phyloP scores from a whole-genome alignment of 2,113 vertebrate genomes.

The Petrocephalus zakoni region DNA sequence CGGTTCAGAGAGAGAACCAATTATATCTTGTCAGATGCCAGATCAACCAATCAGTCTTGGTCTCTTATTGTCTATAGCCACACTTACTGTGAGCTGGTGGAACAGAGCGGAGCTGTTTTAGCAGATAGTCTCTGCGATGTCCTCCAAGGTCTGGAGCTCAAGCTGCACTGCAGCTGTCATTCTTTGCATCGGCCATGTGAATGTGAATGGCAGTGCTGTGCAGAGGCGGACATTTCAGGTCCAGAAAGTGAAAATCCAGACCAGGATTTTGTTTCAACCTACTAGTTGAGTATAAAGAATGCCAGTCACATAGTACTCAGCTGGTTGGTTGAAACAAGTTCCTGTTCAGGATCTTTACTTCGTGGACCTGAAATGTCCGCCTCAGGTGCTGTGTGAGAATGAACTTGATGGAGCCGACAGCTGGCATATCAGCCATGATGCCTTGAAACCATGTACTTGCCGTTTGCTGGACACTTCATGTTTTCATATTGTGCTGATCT shows the following conservation, averaged over 20 bases:
- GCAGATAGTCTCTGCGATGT: background rate
- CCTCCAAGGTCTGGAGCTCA: background rate
- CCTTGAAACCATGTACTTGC: background rate
- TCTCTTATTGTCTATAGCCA: too few relatives aligned
- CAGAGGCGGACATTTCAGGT: too few relatives aligned
- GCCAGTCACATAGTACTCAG: too few relatives aligned
- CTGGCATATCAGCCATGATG: background rate
- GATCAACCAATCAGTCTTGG: too few relatives aligned
- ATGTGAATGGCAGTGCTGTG: background rate
- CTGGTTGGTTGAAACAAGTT: too few relatives aligned
- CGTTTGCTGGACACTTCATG: background rate
- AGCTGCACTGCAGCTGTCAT: background rate
- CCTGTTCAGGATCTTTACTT: too few relatives aligned
- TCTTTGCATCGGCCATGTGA: background rate
- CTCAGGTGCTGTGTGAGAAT: background rate
- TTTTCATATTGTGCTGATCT: background rate
- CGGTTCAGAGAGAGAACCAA: too few relatives aligned
- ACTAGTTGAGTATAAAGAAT: too few relatives aligned
- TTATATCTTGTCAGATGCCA: too few relatives aligned
- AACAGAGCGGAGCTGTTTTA: background rate
- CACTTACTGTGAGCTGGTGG: background rate
- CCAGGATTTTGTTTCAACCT: too few relatives aligned
- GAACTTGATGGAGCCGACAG: background rate
- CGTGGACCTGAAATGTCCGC: too few relatives aligned
- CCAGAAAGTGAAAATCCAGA: too few relatives aligned